These are phyloP conservation scores for Thelaira solivaga DNA, from an alignment of 2,888 invertebrate genomes.

Conservation along the genomic window DNA sequence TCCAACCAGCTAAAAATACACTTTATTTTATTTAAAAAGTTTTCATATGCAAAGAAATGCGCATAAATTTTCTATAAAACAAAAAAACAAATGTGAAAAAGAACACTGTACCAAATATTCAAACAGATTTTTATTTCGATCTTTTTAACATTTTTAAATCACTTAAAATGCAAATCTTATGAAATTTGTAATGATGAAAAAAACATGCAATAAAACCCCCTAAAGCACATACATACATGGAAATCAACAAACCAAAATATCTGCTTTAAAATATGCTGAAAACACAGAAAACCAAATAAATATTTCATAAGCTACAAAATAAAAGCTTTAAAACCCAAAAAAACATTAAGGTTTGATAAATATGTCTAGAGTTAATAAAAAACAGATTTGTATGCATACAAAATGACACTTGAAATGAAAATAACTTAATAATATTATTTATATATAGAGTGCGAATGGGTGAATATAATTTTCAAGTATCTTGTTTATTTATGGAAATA, in stretches of 20 bases:
- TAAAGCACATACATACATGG: neutral
- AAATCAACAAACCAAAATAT: neutral
- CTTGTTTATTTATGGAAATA: no score
- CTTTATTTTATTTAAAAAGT: neutral
- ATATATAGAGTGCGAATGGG: neutral
- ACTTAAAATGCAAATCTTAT: conserved; percentile 42
- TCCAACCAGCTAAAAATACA: no score
- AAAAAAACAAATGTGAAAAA: neutral
- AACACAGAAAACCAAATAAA: conserved; percentile 34
- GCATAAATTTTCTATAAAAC: conserved; percentile 39
- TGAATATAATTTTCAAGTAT: no score
- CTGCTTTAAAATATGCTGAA: conserved; percentile 25
- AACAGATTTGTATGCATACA: conserved; percentile 39
- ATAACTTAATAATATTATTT: neutral
- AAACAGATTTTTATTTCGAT: neutral
- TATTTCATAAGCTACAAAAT: conserved; percentile 5
- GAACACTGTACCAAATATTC: no score
- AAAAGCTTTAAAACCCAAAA: neutral
- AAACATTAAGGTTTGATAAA: conserved; percentile 26
- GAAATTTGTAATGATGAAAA: neutral
- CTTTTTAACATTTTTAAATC: neutral
- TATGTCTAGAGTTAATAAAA: conserved; percentile 49
- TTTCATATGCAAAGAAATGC: conserved; percentile 41
- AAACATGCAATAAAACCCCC: neutral
- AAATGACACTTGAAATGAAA: conserved; percentile 1